These are phyloP conservation scores for Bactericera cockerelli DNA, from an alignment of 1,140 invertebrate species.

Conservation along the genomic window DNA sequence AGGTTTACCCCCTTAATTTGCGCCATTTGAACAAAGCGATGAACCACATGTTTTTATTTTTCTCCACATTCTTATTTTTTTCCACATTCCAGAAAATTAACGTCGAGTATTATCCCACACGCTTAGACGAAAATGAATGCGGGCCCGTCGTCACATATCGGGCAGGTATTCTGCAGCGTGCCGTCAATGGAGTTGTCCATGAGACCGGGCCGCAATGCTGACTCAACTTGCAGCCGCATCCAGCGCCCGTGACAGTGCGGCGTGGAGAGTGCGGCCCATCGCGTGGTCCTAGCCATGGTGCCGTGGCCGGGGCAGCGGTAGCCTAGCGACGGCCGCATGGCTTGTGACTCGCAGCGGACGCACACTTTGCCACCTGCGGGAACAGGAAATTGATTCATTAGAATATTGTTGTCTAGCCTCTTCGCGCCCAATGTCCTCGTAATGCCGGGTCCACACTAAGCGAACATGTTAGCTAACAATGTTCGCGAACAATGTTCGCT, in stretches of 20 bases:
- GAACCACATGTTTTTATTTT: too few relatives aligned
- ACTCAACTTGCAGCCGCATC: constrained; percentile 40
- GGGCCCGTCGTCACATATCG: neutral
- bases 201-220: neutral
- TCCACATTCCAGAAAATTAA: too few relatives aligned
- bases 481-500: too few relatives aligned
- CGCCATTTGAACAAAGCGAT: too few relatives aligned
- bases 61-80: too few relatives aligned
- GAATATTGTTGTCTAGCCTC: too few relatives aligned
- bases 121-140: neutral
- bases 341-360: constrained; percentile 57
- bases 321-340: constrained; percentile 46
- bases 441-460: too few relatives aligned
- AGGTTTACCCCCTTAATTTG: too few relatives aligned
- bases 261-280: constrained; percentile 57
- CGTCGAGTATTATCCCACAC: too few relatives aligned
- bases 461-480: too few relatives aligned
- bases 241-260: constrained; percentile 71
- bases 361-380: constrained; percentile 55
- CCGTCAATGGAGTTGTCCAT: neutral
- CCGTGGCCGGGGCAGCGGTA: constrained; percentile 63
- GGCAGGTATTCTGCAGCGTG: neutral
- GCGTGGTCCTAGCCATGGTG: constrained; percentile 48
- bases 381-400: constrained; percentile 17
- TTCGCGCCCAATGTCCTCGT: too few relatives aligned